Evolutionary conservation across 2,888 invertebrate species (phyloP).

Genomic region (Erebia epiphron): DNA sequence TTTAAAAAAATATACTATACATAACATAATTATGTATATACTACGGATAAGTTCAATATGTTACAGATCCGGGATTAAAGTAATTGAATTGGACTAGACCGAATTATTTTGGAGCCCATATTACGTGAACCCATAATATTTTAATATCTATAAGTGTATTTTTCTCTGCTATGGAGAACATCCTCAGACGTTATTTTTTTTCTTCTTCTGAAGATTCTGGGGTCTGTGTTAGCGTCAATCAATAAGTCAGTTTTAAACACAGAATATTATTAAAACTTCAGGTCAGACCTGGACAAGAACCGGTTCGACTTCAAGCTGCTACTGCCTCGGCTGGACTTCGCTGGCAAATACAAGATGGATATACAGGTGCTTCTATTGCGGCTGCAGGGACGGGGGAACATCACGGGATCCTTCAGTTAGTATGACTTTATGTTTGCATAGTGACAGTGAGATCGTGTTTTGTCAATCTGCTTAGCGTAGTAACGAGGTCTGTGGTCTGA

Average conservation of each 20-base stretch:
- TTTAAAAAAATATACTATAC: too few species aligned
- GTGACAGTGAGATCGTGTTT: not conserved
- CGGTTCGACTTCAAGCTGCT: slow-evolving; percentile 84
- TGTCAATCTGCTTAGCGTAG: not conserved
- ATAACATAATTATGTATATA: too few species aligned
- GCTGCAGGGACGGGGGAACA: slow-evolving; percentile 85
- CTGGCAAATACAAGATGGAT: slow-evolving; percentile 87
- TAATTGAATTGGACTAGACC: too few species aligned
- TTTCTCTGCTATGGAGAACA: too few species aligned
- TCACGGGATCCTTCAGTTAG: slow-evolving; percentile 87
- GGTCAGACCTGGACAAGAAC: slow-evolving; percentile 84
- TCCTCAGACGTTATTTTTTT: too few species aligned
- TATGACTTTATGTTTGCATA: slow-evolving; percentile 43
- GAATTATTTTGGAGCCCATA: too few species aligned
- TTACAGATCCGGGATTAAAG: too few species aligned
- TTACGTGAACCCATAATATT: too few species aligned
- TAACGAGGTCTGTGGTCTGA: not conserved
- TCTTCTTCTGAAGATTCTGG: too few species aligned
- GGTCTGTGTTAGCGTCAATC: not conserved
- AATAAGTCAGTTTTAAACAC: not conserved
- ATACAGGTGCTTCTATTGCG: slow-evolving; percentile 85
- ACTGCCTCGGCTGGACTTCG: slow-evolving; percentile 83
- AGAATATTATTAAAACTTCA: slow-evolving; percentile 56
- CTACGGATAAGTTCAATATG: too few species aligned
- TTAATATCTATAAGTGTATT: too few species aligned